These are phyloP conservation scores for Medauroidea extradentata DNA, from an alignment of 1,140 invertebrate genomes.

Conservation along the genomic window DNA sequence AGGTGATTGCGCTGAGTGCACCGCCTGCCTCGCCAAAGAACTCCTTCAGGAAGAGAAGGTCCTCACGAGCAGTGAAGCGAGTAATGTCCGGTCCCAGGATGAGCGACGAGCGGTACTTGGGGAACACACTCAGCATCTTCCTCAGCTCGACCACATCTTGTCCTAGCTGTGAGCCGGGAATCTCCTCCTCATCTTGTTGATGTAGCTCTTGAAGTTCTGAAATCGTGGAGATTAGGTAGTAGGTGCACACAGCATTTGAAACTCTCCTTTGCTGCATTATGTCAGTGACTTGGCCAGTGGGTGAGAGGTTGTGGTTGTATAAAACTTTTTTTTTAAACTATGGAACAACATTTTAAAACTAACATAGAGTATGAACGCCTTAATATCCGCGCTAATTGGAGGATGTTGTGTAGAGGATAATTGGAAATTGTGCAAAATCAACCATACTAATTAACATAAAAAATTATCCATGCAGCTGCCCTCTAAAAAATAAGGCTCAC, in stretches of 20 bases:
- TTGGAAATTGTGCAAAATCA: no score
- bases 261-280: background rate
- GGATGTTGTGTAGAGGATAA: no score
- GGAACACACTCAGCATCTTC: slow-evolving; percentile 53
- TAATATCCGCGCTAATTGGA: no score
- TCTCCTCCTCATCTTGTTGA: background rate
- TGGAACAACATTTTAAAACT: no score
- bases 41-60: slow-evolving; percentile 50
- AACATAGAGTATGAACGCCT: no score
- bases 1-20: slow-evolving; percentile 53
- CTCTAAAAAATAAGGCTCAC: no score
- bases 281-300: background rate
- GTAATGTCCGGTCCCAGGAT: slow-evolving; percentile 44
- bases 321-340: background rate
- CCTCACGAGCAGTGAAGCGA: slow-evolving; percentile 35
- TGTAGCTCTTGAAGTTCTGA: background rate
- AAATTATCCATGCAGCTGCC: no score
- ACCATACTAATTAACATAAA: no score
- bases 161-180: slow-evolving; percentile 38
- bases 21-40: slow-evolving; percentile 49
- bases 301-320: background rate
- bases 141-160: slow-evolving; percentile 51
- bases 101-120: slow-evolving; percentile 38
- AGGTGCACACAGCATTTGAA: background rate
- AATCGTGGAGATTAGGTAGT: background rate